Evolutionary conservation across 2,797 vertebrate genomes (phyloP), one percentile per base, ranked within the genome.

Genomic region (Gymnoscopelus braueri): DNA sequence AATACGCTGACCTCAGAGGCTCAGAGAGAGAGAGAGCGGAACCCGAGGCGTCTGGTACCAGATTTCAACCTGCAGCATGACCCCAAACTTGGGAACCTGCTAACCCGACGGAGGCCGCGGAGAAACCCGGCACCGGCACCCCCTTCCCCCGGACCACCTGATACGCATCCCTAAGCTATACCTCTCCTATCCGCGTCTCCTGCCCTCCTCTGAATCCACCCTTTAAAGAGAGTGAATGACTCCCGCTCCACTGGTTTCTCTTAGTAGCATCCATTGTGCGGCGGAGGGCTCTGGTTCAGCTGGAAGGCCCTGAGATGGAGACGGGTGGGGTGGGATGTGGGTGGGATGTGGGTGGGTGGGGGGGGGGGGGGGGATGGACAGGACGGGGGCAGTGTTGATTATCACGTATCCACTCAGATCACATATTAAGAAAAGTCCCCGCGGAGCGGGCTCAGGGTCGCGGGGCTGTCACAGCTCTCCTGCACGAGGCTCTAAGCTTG

Each of bases 51-150:
- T 50, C 29, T 81, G 86, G 56, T 78, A 88, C 89, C 84, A 86
- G 82, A 87, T 92, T 92, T 91, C 89, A 88, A 69, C 78, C 80
- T 84, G 69, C 74, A 63, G 50, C 23, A 68, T 89, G 87, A 92
- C 89, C 92, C 93, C 83, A 88, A 70, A 93, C 92, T 92, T 93
- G 91, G 92, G 92, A 94, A 93, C 92, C 74, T 73, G 79, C 93
- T 92, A 90, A 94, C 93, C 92, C 80, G 80, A 76, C 79, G 72
- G 85, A 91, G 83, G 87, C 88, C 88, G 88, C 81, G 71, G 79
- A 83, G 91, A 93, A 94, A 90, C 87, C 84, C 69, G 84, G 91
- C 86, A 89, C 91, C 80, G 61, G 63, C 4, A 65, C 75, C 39
- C 4, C 77, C 63, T 35, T 80, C 26, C n/a, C n/a, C 67, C 71